Conservation (phyloP, 1,140 invertebrate genomes). For the Drosophila santomea region DNA sequence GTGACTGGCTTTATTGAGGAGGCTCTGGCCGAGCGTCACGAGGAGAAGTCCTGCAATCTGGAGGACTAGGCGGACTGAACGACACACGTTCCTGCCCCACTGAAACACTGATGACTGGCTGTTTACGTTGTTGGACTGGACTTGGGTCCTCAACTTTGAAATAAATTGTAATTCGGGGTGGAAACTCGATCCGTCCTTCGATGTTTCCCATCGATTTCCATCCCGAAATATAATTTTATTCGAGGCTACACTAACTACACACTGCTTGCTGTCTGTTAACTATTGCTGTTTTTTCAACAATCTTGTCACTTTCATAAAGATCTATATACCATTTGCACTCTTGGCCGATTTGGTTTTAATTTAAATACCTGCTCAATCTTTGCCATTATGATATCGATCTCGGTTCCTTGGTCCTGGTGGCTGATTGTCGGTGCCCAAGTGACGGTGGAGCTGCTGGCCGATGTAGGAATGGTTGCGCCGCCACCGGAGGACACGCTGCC, state of each 20-base stretch:
- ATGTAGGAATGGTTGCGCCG: constrained; percentile 69
- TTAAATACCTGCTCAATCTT: constrained; percentile 93
- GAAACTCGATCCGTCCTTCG: not conserved
- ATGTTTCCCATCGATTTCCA: constrained; percentile 1
- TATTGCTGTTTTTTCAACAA: constrained; percentile 6
- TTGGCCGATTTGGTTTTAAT: not conserved
- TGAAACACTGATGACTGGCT: not conserved
- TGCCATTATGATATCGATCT: constrained; percentile 97
- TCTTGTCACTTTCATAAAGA: constrained; percentile 19
- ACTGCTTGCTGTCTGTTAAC: not conserved
- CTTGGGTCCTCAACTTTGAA: not conserved
- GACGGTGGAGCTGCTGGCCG: constrained; percentile 82
- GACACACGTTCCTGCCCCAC: too few relatives aligned
- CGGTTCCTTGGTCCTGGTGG: constrained; percentile 89
- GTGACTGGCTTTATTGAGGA: constrained; percentile 25
- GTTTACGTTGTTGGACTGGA: not conserved
- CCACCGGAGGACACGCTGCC: constrained; percentile 24
- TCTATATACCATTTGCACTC: constrained; percentile 4
- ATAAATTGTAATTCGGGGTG: constrained; percentile 14
- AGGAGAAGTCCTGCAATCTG: not conserved
- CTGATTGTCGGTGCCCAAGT: constrained; percentile 86
- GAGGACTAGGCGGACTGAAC: not conserved
- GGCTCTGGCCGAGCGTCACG: constrained; percentile 16
- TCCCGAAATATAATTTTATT: constrained; percentile 18
- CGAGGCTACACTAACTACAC: not conserved